These are phyloP conservation scores for Alexandromys oeconomus DNA, from an alignment of 2,797 vertebrate species.

Conservation along the genomic window DNA sequence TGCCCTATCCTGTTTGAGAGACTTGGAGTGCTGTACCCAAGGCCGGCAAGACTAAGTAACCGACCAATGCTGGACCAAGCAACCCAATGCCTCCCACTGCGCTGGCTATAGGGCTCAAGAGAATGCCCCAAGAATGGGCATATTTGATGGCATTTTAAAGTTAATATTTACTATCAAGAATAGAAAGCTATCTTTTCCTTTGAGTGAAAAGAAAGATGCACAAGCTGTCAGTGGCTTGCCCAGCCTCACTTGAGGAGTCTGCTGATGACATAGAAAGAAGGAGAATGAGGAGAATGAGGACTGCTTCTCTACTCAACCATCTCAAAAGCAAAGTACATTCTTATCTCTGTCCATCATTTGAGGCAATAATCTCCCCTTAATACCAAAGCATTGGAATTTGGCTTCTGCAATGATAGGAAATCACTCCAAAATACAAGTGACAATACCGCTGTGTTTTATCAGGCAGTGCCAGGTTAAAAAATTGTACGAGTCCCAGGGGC, in stretches of 20 bases:
- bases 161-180: background rate
- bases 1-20: background rate
- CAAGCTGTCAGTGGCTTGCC: background rate
- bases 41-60: background rate
- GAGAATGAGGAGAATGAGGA: background rate
- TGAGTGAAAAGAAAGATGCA: background rate
- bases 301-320: background rate
- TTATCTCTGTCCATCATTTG: background rate
- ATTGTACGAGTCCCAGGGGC: too few relatives aligned
- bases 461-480: background rate
- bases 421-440: background rate
- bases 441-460: slow-evolving; percentile 4
- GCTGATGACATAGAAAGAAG: background rate
- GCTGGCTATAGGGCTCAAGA: background rate
- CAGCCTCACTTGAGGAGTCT: background rate
- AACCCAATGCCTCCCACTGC: background rate
- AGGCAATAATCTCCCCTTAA: background rate
- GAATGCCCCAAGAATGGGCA: background rate
- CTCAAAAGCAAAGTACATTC: background rate
- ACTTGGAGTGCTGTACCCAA: background rate
- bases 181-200: background rate
- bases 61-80: background rate
- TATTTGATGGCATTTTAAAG: background rate
- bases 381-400: background rate
- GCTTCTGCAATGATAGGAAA: background rate